Percentiles rank a stretch among this genome's conserved stretches.
Evolutionary conservation across 2,888 invertebrate species (phyloP).

Genomic region (Acleris laterana): DNA sequence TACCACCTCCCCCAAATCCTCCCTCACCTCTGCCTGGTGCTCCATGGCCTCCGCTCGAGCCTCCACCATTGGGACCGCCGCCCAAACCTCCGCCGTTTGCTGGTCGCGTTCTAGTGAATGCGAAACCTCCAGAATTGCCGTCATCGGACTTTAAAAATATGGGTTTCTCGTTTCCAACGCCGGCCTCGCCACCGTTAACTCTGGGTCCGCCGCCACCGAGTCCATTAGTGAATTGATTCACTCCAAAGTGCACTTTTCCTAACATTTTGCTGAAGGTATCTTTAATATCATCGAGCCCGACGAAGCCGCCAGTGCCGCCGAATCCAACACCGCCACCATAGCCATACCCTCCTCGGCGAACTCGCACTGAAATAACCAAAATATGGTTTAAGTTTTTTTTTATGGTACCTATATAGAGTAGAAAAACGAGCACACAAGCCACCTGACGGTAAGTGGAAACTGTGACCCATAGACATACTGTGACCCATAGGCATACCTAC

Average conservation of each 20-base stretch:
- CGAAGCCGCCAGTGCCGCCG: slow-evolving; percentile 28
- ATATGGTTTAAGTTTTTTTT: not conserved
- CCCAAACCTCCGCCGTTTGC: slow-evolving; percentile 41
- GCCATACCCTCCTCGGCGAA: slow-evolving; percentile 60
- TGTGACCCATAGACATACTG: too few species aligned
- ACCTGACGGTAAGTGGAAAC: too few species aligned
- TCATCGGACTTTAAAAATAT: slow-evolving; percentile 70
- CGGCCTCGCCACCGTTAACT: slow-evolving; percentile 35
- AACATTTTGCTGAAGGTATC: slow-evolving; percentile 37
- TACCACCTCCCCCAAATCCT: slow-evolving; percentile 27
- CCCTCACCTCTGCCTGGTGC: slow-evolving; percentile 41
- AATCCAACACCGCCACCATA: slow-evolving; percentile 39
- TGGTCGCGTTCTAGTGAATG: slow-evolving; percentile 72
- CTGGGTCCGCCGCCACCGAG: too few species aligned
- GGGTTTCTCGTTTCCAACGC: slow-evolving; percentile 57
- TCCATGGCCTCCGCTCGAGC: slow-evolving; percentile 42
- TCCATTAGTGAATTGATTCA: slow-evolving; percentile 9
- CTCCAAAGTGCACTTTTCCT: slow-evolving; percentile 23
- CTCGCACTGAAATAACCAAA: slow-evolving; percentile 57
- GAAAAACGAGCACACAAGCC: too few species aligned
- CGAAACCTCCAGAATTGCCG: slow-evolving; percentile 76
- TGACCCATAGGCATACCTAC: too few species aligned
- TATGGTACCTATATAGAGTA: too few species aligned
- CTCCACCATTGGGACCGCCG: slow-evolving; percentile 39
- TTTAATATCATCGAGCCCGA: slow-evolving; percentile 43